These are phyloP conservation scores for Ligdia adustata DNA, from an alignment of 2,888 invertebrate species.

Conservation along the genomic window DNA sequence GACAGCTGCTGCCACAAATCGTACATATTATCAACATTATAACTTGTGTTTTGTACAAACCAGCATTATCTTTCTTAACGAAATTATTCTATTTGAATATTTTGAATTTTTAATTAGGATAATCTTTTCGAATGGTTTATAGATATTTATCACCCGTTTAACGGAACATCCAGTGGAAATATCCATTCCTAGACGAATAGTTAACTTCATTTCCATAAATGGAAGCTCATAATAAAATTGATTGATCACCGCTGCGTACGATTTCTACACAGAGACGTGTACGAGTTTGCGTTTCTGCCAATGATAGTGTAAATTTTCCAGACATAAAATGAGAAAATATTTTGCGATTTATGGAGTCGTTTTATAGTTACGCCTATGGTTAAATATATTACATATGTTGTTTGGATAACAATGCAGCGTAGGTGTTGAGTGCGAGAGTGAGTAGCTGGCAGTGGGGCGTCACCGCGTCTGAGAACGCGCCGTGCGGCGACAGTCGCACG, in stretches of 20 bases:
- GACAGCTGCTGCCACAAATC: conserved; percentile 5
- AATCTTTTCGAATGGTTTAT: too few species aligned
- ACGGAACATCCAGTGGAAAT: conserved; percentile 10
- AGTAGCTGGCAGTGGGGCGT: conserved; percentile 23
- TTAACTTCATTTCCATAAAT: conserved; percentile 20
- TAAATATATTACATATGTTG: conserved; percentile 11
- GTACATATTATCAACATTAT: not conserved
- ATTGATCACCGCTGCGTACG: conserved; percentile 11
- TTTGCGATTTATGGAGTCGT: conserved; percentile 2
- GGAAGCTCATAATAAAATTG: conserved; percentile 14
- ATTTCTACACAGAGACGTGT: conserved; percentile 9
- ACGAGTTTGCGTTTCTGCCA: conserved; percentile 7
- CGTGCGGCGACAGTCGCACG: conserved; percentile 25
- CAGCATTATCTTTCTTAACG: not conserved
- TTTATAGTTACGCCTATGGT: conserved; percentile 1
- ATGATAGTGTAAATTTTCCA: conserved; percentile 19
- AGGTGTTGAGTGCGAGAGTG: conserved; percentile 9
- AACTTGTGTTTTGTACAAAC: too few species aligned
- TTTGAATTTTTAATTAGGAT: too few species aligned
- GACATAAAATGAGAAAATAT: conserved; percentile 2
- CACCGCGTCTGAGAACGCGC: conserved; percentile 30
- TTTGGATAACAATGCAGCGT: conserved; percentile 24
- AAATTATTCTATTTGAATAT: too few species aligned
- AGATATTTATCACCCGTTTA: too few species aligned
- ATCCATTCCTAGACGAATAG: conserved; percentile 7